phyloP scores from a whole-genome alignment of 2,113 vertebrate species.

The Cacatua alba region DNA sequence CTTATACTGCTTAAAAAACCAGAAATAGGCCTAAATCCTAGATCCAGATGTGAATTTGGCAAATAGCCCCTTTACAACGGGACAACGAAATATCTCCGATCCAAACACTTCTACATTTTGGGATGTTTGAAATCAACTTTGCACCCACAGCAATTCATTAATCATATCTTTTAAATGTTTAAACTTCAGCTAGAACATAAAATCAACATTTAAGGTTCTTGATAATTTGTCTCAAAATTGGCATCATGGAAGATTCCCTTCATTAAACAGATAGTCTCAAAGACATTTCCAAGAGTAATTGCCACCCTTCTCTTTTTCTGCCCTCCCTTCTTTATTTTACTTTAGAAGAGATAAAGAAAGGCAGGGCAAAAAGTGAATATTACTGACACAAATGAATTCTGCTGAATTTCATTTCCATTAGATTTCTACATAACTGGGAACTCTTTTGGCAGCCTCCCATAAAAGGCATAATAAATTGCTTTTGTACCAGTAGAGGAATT shows the following conservation, averaged over 20 bases:
- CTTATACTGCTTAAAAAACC: constrained; percentile 32
- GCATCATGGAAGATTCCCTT: constrained; percentile 7
- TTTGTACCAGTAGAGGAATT: constrained; percentile 75
- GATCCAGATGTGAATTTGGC: constrained; percentile 66
- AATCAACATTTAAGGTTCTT: constrained; percentile 44
- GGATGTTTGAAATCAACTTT: constrained; percentile 56
- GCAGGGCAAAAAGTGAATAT: constrained; percentile 27
- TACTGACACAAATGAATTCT: constrained; percentile 35
- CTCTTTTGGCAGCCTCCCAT: constrained; percentile 71
- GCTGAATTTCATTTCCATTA: constrained; percentile 68
- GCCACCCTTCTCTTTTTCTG: constrained; percentile 16
- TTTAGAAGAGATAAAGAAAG: constrained; percentile 40
- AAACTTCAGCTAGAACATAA: constrained; percentile 26
- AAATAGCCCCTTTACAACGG: constrained; percentile 29
- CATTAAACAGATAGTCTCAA: not conserved
- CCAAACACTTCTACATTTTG: constrained; percentile 35
- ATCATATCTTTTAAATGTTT: constrained; percentile 41
- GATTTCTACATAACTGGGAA: constrained; percentile 70
- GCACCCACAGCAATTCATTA: constrained; percentile 31
- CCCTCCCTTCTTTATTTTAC: constrained; percentile 17
- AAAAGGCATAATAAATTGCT: constrained; percentile 76
- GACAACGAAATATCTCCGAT: not conserved
- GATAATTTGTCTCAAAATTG: constrained; percentile 50
- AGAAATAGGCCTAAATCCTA: constrained; percentile 36
- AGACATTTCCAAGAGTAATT: constrained; percentile 33